Evolutionary conservation across 2,888 invertebrate species (phyloP).

Genomic region (Maniola hyperantus): DNA sequence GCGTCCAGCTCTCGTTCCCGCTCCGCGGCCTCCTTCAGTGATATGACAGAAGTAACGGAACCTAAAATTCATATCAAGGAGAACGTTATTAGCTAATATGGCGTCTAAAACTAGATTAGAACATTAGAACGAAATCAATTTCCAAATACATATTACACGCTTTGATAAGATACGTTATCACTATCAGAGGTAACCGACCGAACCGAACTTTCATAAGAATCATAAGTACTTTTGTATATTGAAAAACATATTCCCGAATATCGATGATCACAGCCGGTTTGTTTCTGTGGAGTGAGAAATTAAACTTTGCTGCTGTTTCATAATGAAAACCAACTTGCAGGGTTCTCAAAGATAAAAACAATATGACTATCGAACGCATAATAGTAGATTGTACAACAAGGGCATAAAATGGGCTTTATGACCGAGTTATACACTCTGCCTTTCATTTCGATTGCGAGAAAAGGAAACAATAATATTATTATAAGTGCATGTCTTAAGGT

Average conservation of each 20-base stretch:
- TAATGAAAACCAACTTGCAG: neutral
- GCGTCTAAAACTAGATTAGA: slow-evolving; percentile 9
- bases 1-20: too few species aligned
- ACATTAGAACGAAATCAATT: slow-evolving; percentile 24
- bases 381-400: too few species aligned
- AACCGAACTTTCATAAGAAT: neutral
- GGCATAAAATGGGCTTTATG: too few species aligned
- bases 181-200: slow-evolving; percentile 16
- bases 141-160: slow-evolving; percentile 21
- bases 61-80: slow-evolving; percentile 7
- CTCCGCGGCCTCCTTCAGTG: too few species aligned
- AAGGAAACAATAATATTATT: too few species aligned
- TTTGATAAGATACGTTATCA: slow-evolving; percentile 34
- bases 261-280: neutral
- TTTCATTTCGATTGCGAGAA: too few species aligned
- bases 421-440: too few species aligned
- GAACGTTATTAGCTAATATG: slow-evolving; percentile 5
- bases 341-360: neutral
- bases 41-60: too few species aligned
- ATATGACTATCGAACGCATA: neutral
- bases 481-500: too few species aligned
- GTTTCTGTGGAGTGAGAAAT: neutral
- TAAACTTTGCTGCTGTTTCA: neutral
- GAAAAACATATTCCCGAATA: neutral
- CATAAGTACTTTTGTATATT: neutral